These are phyloP conservation scores for Abramis brama DNA, from an alignment of 2,113 vertebrate genomes.

Conservation along the genomic window DNA sequence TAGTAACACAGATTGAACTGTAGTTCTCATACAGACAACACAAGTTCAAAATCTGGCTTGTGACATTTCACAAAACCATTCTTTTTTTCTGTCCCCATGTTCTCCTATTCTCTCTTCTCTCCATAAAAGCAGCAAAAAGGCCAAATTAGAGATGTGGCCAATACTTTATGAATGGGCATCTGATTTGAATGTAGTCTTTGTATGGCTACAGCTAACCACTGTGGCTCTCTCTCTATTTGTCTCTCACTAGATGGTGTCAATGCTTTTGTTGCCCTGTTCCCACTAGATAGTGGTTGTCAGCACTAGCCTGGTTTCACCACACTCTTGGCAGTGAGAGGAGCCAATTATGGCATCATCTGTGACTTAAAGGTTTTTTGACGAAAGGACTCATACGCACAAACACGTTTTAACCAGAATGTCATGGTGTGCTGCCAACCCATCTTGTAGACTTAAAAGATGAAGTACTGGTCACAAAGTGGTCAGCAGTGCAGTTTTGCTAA, in stretches of 20 bases:
- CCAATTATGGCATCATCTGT: slow-evolving; percentile 35
- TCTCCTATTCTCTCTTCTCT: neutral
- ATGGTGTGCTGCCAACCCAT: slow-evolving; percentile 23
- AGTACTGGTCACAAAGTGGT: slow-evolving; percentile 12
- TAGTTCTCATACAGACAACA: neutral
- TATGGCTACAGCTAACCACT: neutral
- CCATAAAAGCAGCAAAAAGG: neutral
- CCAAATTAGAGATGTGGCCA: neutral
- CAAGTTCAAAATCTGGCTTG: neutral
- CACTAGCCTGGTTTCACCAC: slow-evolving; percentile 34
- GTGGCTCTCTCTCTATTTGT: neutral
- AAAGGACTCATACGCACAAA: slow-evolving; percentile 11
- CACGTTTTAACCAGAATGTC: slow-evolving; percentile 43
- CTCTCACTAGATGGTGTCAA: neutral
- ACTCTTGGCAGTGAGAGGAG: slow-evolving; percentile 27
- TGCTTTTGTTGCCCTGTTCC: slow-evolving; percentile 20
- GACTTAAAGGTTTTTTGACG: slow-evolving; percentile 9
- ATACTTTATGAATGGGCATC: neutral
- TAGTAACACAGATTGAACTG: neutral
- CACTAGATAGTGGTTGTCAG: slow-evolving; percentile 36
- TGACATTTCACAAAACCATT: neutral
- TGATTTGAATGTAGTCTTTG: neutral
- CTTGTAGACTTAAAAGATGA: neutral
- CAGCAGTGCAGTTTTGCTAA: slow-evolving; percentile 5
- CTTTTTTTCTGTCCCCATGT: neutral